These are phyloP conservation scores for Paratilapia polleni DNA, from an alignment of 2,113 vertebrate species.

Conservation along the genomic window DNA sequence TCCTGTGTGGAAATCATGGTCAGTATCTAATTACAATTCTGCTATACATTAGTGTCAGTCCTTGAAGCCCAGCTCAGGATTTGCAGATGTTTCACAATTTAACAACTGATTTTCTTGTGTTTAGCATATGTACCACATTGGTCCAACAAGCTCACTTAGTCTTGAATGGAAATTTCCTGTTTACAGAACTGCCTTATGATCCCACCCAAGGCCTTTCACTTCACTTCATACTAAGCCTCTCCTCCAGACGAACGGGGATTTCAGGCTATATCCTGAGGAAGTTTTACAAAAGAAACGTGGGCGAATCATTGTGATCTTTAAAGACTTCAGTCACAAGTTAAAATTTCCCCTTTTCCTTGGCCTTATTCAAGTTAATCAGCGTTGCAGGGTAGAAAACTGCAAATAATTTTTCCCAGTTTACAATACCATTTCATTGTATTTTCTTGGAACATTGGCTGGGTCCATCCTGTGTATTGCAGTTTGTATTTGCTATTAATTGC, in stretches of 20 bases:
- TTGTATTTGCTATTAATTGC: not conserved
- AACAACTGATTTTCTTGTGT: not conserved
- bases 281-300: constrained; percentile 71
- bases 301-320: constrained; percentile 48
- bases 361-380: not conserved
- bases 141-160: not conserved
- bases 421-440: not conserved
- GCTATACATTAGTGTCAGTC: not conserved
- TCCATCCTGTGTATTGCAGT: not conserved
- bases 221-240: constrained; percentile 34
- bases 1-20: not conserved
- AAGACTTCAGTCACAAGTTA: constrained; percentile 16
- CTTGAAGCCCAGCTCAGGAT: not conserved
- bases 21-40: not conserved
- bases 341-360: constrained; percentile 19
- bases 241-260: constrained; percentile 59
- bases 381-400: not conserved
- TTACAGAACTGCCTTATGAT: constrained; percentile 67
- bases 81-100: not conserved
- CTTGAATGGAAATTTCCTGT: constrained; percentile 74
- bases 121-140: not conserved
- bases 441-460: not conserved
- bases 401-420: not conserved
- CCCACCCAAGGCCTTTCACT: constrained; percentile 70
- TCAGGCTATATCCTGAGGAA: constrained; percentile 78